phyloP scores from a whole-genome alignment of 1,140 invertebrate species.

The Schmidtea mediterranea region DNA sequence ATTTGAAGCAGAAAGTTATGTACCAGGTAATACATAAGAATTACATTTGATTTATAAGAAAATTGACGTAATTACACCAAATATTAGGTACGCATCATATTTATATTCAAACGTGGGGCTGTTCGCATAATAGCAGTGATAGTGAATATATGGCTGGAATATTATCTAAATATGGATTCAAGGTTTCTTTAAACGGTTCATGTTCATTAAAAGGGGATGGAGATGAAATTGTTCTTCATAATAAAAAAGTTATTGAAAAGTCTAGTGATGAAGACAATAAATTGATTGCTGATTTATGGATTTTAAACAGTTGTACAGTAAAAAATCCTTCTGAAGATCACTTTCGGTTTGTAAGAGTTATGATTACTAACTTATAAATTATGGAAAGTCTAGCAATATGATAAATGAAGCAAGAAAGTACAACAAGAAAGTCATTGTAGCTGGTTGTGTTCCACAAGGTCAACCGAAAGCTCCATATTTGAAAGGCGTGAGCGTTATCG shows the following conservation, averaged over 20 bases:
- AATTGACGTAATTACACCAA: no score
- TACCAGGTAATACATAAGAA: no score
- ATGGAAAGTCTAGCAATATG: constrained; percentile 38
- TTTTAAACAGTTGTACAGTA: constrained; percentile 85
- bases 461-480: constrained; percentile 28
- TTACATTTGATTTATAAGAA: no score
- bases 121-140: constrained; percentile 78
- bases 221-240: constrained; percentile 9
- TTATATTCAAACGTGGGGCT: constrained; percentile 87
- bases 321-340: constrained; percentile 88
- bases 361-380: no score
- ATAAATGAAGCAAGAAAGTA: constrained; percentile 44
- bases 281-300: constrained; percentile 57
- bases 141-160: constrained; percentile 83
- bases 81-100: constrained; percentile 19
- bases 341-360: constrained; percentile 30
- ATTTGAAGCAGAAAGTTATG: no score
- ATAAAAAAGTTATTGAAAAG: neutral
- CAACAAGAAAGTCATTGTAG: constrained; percentile 61
- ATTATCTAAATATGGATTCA: constrained; percentile 56
- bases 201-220: constrained; percentile 8
- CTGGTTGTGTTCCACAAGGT: constrained; percentile 75
- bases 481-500: constrained; percentile 59
- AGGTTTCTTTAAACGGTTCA: constrained; percentile 31
- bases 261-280: constrained; percentile 35